These are phyloP conservation scores for Drosophila takahashii DNA, from an alignment of 1,140 invertebrate genomes.

Conservation along the genomic window DNA sequence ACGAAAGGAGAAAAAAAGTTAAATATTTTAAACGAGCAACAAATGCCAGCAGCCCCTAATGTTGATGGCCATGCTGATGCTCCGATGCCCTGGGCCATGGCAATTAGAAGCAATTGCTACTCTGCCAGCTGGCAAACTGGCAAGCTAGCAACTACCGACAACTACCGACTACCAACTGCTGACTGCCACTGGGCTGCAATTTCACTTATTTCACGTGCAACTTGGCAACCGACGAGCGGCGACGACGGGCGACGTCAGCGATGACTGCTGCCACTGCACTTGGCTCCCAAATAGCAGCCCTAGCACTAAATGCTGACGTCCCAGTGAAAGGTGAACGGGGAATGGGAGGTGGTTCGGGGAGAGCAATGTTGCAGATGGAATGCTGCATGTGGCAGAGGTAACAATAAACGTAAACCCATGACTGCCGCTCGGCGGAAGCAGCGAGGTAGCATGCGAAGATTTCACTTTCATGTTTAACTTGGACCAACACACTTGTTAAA, in stretches of 20 bases:
- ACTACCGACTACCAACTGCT: slow-evolving; percentile 34
- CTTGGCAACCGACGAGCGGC: slow-evolving; percentile 45
- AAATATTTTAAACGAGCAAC: slow-evolving; percentile 55
- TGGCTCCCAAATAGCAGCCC: slow-evolving; percentile 48
- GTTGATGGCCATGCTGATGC: slow-evolving; percentile 21
- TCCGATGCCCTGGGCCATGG: slow-evolving; percentile 48
- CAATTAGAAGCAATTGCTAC: slow-evolving; percentile 82
- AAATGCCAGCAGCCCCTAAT: slow-evolving; percentile 27
- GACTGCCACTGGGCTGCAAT: slow-evolving; percentile 48
- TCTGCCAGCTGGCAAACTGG: slow-evolving; percentile 41
- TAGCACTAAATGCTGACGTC: slow-evolving; percentile 33
- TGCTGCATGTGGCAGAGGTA: slow-evolving; percentile 62
- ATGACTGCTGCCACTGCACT: slow-evolving; percentile 56
- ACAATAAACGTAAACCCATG: slow-evolving; percentile 68
- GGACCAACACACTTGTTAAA: slow-evolving; percentile 38
- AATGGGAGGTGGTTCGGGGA: background rate
- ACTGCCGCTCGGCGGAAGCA: slow-evolving; percentile 55
- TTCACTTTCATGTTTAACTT: slow-evolving; percentile 72
- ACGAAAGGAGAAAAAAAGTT: slow-evolving; percentile 29
- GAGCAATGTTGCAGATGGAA: slow-evolving; percentile 14
- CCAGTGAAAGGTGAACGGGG: slow-evolving; percentile 27
- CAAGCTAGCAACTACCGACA: slow-evolving; percentile 35
- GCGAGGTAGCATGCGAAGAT: slow-evolving; percentile 62
- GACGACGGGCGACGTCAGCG: slow-evolving; percentile 48
- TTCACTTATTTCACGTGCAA: slow-evolving; percentile 60